Conservation (phyloP, 2,888 invertebrate genomes). For the Drepana falcataria region DNA sequence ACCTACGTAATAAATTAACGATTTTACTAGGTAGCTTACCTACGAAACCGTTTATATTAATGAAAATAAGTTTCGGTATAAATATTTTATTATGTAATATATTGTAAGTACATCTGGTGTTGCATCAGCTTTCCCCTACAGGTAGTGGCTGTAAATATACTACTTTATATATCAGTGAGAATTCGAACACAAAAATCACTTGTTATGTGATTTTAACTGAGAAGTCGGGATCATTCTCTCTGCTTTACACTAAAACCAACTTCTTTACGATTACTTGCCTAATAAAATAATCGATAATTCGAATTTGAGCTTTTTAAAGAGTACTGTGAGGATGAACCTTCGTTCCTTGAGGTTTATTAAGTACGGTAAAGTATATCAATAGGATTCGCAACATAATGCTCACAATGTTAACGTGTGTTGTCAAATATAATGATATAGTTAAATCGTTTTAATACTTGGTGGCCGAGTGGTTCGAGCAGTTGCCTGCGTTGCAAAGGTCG, state of each 20-base stretch:
- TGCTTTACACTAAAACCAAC: conserved; percentile 41
- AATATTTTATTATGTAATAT: no score
- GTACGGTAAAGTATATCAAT: conserved; percentile 15
- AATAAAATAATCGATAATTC: conserved; percentile 66
- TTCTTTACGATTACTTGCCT: conserved; percentile 57
- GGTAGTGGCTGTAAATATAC: conserved; percentile 40
- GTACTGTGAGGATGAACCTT: conserved; percentile 23
- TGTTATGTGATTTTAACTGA: conserved; percentile 41
- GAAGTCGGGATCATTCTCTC: conserved; percentile 21
- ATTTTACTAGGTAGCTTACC: no score
- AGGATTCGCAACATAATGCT: conserved; percentile 8
- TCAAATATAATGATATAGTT: conserved; percentile 8
- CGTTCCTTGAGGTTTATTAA: conserved; percentile 24
- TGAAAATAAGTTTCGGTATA: no score
- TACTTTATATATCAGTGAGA: conserved; percentile 43
- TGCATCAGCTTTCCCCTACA: conserved; percentile 25
- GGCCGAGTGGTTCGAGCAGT: no score
- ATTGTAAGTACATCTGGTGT: conserved; percentile 5
- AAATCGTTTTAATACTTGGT: background rate
- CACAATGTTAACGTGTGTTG: background rate
- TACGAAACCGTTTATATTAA: no score
- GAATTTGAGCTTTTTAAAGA: conserved; percentile 30
- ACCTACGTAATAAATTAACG: no score
- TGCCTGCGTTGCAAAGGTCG: no score
- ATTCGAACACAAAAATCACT: conserved; percentile 53